These are phyloP conservation scores for Rhyacophila brunnea DNA, from an alignment of 1,140 invertebrate genomes.

Conservation along the genomic window DNA sequence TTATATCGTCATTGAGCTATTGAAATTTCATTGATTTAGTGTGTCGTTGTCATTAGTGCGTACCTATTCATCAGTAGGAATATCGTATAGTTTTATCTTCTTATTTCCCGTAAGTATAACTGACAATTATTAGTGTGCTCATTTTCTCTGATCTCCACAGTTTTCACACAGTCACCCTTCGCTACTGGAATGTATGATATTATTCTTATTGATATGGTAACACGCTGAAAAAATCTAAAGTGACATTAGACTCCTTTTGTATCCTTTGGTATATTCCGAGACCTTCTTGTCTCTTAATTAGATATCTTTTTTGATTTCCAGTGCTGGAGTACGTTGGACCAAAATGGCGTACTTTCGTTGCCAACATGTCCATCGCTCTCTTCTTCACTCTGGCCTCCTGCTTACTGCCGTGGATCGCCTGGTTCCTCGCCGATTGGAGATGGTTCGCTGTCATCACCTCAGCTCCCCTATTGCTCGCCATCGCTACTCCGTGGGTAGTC, in stretches of 20 bases:
- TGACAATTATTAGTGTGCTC: no score
- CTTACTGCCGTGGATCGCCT: conserved; percentile 78
- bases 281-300: background rate
- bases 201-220: no score
- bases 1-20: no score
- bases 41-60: no score
- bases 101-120: no score
- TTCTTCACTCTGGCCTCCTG: conserved; percentile 82
- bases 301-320: conserved; percentile 45
- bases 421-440: conserved; percentile 75
- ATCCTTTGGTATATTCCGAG: background rate
- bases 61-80: no score
- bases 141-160: no score
- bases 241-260: background rate
- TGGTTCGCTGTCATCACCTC: conserved; percentile 70
- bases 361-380: conserved; percentile 85
- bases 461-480: conserved; percentile 67
- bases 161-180: no score
- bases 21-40: no score
- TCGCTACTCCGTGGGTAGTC: conserved; percentile 71
- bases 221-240: no score
- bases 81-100: no score
- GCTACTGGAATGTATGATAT: no score
- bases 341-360: conserved; percentile 83
- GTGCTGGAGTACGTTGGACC: conserved; percentile 86